Evolutionary conservation across 2,113 vertebrate species (phyloP).

Genomic region (Pipra filicauda): DNA sequence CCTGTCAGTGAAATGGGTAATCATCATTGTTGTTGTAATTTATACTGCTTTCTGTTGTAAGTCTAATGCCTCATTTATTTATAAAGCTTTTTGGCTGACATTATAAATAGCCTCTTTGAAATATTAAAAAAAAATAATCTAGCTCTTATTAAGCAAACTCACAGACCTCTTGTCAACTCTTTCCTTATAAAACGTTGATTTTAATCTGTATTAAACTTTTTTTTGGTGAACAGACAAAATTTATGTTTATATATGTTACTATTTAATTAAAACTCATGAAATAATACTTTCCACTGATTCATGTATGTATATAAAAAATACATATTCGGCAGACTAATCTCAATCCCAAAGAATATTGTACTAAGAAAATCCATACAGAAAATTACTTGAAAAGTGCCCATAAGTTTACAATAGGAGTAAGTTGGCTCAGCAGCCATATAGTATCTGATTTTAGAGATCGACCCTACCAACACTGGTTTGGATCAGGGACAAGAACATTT

Average conservation of each 20-base stretch:
- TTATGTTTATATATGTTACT: background rate
- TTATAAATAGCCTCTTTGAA: conserved; percentile 37
- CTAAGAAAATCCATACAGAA: background rate
- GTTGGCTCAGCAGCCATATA: background rate
- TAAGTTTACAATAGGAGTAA: background rate
- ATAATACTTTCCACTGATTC: background rate
- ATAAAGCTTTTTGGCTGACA: conserved; percentile 44
- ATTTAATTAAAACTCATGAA: background rate
- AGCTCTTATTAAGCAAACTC: background rate
- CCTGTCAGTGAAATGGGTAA: conserved; percentile 47
- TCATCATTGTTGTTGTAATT: conserved; percentile 34
- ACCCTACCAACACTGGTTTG: background rate
- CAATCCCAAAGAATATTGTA: background rate
- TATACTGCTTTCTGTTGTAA: conserved; percentile 35
- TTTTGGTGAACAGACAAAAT: background rate
- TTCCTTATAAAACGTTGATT: background rate
- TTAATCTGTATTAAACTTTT: background rate
- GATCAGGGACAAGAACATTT: background rate
- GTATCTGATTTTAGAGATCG: background rate
- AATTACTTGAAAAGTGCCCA: background rate
- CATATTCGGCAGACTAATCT: background rate
- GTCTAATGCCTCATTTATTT: conserved; percentile 40
- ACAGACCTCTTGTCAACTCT: background rate
- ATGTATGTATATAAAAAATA: background rate
- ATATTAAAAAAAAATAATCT: background rate